A percentile compares a stretch with the other conserved stretches of the same genome.
Conservation (phyloP, 2,113 vertebrate genomes). For the Alethe castanea region DNA sequence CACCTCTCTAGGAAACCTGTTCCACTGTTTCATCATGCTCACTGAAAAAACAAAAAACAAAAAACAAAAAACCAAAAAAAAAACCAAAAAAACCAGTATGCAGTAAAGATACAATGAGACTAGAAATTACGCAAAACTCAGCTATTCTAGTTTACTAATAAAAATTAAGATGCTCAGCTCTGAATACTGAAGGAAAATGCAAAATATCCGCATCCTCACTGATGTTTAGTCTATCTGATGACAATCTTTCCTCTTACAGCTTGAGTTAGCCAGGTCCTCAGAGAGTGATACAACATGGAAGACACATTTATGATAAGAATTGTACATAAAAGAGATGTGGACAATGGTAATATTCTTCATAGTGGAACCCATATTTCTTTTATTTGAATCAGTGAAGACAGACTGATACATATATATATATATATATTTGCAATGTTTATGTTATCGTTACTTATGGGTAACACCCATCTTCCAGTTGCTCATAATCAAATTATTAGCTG, state of each 20-base stretch:
- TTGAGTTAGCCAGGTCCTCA: background rate
- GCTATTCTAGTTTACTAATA: background rate
- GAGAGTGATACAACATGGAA: background rate
- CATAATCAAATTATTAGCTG: background rate
- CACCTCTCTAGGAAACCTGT: background rate
- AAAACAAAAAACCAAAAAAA: too few relatives aligned
- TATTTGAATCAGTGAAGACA: background rate
- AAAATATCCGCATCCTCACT: background rate
- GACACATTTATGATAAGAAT: background rate
- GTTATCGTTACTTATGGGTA: background rate
- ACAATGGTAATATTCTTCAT: background rate
- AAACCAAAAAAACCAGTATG: background rate
- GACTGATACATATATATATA: too few relatives aligned
- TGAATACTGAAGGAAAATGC: background rate
- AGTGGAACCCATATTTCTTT: background rate
- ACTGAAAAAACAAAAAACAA: too few relatives aligned
- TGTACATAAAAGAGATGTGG: background rate
- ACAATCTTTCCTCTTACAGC: background rate
- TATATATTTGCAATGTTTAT: background rate
- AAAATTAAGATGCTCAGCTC: background rate
- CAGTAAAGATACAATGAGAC: background rate
- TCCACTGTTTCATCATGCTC: background rate
- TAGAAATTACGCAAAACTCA: background rate
- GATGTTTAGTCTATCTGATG: background rate
- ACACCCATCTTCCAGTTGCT: background rate